Evolutionary conservation across 30 jellyfish, hydroid and myxozoan species (phyloP).

Genomic region (Aurelia aurita): DNA sequence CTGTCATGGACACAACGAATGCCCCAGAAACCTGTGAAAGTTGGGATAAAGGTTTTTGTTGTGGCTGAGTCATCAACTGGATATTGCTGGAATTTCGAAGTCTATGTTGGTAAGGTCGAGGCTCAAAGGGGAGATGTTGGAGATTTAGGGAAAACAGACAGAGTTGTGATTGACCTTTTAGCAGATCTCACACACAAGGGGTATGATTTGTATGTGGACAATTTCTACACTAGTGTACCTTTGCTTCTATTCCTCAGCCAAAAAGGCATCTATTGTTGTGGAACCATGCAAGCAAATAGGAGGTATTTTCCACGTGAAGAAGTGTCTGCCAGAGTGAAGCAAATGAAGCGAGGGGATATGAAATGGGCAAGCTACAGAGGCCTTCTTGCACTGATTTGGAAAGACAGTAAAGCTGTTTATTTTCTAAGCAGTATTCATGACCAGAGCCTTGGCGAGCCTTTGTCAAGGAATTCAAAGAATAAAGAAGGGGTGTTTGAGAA

Average conservation of each 20-base stretch:
- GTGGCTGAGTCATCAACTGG: slow-evolving; percentile 60
- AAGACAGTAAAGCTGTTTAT: slow-evolving; percentile 26
- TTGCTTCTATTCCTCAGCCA: slow-evolving; percentile 5
- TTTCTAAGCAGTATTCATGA: slow-evolving; percentile 15
- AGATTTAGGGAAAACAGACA: slow-evolving; percentile 25
- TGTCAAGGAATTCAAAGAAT: slow-evolving; percentile 15
- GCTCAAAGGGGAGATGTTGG: slow-evolving; percentile 9
- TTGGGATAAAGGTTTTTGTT: slow-evolving; percentile 23
- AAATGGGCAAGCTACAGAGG: slow-evolving; percentile 18
- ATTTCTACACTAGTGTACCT: slow-evolving; percentile 26
- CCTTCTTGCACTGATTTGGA: slow-evolving; percentile 17
- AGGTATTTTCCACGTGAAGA: slow-evolving; percentile 19
- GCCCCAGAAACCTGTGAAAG: no score
- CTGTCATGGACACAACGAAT: no score
- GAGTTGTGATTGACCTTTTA: slow-evolving; percentile 24
- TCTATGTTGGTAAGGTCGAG: slow-evolving; percentile 49
- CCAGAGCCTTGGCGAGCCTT: not conserved
- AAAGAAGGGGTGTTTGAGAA: slow-evolving; percentile 21
- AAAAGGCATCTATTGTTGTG: slow-evolving; percentile 31
- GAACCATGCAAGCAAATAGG: slow-evolving; percentile 35
- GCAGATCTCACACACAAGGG: slow-evolving; percentile 28
- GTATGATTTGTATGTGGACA: slow-evolving; percentile 24
- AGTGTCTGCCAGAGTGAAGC: slow-evolving; percentile 4
- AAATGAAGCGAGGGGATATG: slow-evolving; percentile 29
- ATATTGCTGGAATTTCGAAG: slow-evolving; percentile 31